phyloP scores from a whole-genome alignment of 2,888 invertebrate species.

The Cepaea hortensis region DNA sequence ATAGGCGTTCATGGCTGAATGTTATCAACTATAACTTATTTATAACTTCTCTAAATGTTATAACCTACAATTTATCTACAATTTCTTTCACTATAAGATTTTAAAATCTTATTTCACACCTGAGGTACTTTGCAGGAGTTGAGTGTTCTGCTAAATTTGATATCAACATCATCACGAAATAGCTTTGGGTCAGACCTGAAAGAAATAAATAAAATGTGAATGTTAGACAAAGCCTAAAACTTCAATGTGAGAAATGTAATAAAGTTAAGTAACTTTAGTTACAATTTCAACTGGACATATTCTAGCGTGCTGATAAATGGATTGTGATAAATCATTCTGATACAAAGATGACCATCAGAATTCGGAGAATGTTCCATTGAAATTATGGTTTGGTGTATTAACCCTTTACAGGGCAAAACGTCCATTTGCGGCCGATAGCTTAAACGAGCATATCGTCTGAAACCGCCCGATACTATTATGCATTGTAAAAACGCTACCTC shows the following conservation, averaged over 20 bases:
- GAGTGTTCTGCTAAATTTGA: slow-evolving; percentile 87
- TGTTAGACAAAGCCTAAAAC: neutral
- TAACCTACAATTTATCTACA: neutral
- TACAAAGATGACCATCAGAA: no score
- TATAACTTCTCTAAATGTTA: no score
- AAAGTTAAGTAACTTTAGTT: neutral
- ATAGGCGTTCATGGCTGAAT: no score
- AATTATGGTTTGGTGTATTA: no score
- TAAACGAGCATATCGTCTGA: no score
- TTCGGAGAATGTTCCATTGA: no score
- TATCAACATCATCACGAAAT: slow-evolving; percentile 93
- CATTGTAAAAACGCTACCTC: no score
- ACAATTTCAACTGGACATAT: neutral
- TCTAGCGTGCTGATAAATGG: neutral
- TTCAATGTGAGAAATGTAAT: neutral
- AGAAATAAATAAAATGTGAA: slow-evolving; percentile 1
- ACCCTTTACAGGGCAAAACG: no score
- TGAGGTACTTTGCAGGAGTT: slow-evolving; percentile 89
- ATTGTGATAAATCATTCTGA: neutral
- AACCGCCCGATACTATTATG: no score
- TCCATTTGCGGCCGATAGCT: no score
- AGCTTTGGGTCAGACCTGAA: slow-evolving; percentile 86
- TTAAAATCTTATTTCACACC: slow-evolving; percentile 65
- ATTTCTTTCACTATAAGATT: neutral
- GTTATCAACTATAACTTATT: no score